Evolutionary conservation across 2,113 vertebrate species (phyloP), one percentile per base, ranked within the genome.

Genomic region (Cyprinus carpio): DNA sequence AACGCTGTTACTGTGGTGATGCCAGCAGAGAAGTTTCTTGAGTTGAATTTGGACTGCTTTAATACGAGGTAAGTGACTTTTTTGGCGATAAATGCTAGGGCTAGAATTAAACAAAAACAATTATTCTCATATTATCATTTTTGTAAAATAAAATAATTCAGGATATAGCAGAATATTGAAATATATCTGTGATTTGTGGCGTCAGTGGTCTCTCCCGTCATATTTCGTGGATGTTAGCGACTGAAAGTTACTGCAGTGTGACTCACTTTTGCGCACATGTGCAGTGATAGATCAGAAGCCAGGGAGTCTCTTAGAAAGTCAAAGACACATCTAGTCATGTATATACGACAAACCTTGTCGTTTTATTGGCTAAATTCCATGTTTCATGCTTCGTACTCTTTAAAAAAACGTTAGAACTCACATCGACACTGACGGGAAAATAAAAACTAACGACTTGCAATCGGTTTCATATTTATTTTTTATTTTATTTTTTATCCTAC

Each of bases 241-340:
- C 89, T 93, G 86, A 90, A 93, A 95, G 92, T 95, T 95, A 89
- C 95, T 95, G 95, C 95, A 95, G 95, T 94, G 95, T 95, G 95
- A 95, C 92, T 95, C 95, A 95, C 94, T 94, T 94, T 93, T 90
- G 93, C 94, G 93, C 94, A 94, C 94, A 94, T 94, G 93, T 92
- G 94, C 91, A 94, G 92, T 90, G 92, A 93, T 93, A 92, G 89
- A 86, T 90, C 90, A 87, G 86, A 84, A 90, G 88, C 86, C 87
- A 69, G 15, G 16, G 65, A 83, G 23, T 62, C 15, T 64, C 49
- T 64, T 54, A 8, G 25, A 76, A 54, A 76, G 46, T 54, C 75
- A 54, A 25, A 75, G n/a, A 51, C 46, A 76, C 13, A 29, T 8
- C 56, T n/a, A 40, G 23, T 75, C 72, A 18, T 34, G 6, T 31